Conservation (phyloP, 2,888 invertebrate genomes). For the Lysandra coridon region DNA sequence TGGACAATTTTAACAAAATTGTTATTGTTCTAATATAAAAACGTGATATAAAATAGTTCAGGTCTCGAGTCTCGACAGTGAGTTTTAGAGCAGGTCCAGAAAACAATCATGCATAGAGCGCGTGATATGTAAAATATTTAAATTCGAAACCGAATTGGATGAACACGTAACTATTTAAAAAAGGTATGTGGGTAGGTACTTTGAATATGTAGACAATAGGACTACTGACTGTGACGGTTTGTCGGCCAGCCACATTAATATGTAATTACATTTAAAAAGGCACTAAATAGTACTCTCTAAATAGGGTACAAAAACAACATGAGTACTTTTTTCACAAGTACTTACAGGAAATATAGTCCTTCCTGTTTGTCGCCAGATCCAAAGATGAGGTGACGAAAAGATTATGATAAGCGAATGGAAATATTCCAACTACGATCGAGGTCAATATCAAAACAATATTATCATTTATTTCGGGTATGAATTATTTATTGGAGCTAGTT, state of each 20-base stretch:
- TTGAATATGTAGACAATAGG: conserved; percentile 10
- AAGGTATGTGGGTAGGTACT: conserved; percentile 3
- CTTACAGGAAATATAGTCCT: not conserved
- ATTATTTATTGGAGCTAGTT: conserved; percentile 63
- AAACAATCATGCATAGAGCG: not conserved
- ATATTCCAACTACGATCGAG: conserved; percentile 47
- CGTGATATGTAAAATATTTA: conserved; percentile 16
- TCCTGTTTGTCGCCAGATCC: conserved; percentile 3
- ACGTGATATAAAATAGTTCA: not conserved
- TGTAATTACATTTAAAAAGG: conserved; percentile 7
- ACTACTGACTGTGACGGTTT: conserved; percentile 13
- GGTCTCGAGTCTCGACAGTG: not conserved
- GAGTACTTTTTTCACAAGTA: no score
- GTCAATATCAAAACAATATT: conserved; percentile 71
- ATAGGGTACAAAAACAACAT: not conserved
- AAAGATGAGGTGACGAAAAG: conserved; percentile 3
- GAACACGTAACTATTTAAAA: conserved; percentile 12
- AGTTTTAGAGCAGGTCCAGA: not conserved
- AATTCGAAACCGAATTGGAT: conserved; percentile 1
- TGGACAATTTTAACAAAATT: no score
- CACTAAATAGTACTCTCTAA: not conserved
- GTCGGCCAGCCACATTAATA: conserved; percentile 11
- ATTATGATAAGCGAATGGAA: conserved; percentile 29
- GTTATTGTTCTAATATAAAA: not conserved
- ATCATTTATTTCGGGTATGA: conserved; percentile 62